These are phyloP conservation scores for Catostylus mosaicus DNA, from an alignment of 30 jellyfish, hydroid and myxozoan genomes.

Conservation along the genomic window DNA sequence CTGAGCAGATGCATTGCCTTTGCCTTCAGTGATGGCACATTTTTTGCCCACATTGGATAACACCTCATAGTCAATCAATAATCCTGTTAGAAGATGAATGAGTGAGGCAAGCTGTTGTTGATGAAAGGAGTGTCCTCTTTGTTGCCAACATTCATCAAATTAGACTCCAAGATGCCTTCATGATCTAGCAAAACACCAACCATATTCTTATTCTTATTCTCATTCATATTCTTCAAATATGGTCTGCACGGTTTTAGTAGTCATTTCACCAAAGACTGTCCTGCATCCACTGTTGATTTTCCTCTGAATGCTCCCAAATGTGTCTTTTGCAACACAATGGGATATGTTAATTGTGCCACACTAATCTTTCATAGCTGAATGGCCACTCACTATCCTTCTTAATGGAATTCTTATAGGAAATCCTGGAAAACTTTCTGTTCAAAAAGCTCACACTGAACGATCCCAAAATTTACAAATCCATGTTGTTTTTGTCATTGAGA, in stretches of 20 bases:
- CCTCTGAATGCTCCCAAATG: not conserved
- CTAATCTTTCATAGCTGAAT: conserved; percentile 33
- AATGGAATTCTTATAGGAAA: conserved; percentile 1
- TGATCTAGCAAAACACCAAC: conserved; percentile 34
- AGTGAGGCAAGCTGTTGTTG: conserved; percentile 3
- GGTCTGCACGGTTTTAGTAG: not conserved
- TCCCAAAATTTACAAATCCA: no score
- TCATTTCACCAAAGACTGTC: not conserved
- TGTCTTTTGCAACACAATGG: not conserved
- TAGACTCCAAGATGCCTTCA: conserved; percentile 34
- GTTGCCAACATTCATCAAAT: conserved; percentile 56
- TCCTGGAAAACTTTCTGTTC: no score
- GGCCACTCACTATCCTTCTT: conserved; percentile 43
- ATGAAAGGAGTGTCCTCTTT: conserved; percentile 17
- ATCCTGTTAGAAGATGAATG: conserved; percentile 2
- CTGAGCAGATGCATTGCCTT: not conserved
- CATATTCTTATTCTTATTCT: no score
- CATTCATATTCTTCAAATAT: not conserved
- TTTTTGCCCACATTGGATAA: not conserved
- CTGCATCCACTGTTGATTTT: not conserved
- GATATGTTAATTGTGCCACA: conserved; percentile 56
- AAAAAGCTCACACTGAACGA: no score
- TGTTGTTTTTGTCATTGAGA: no score
- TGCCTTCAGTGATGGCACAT: not conserved
- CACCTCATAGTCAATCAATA: conserved; percentile 3